Evolutionary conservation across 2,113 vertebrate species (phyloP).

Genomic region (Hippocampus guttulatus): DNA sequence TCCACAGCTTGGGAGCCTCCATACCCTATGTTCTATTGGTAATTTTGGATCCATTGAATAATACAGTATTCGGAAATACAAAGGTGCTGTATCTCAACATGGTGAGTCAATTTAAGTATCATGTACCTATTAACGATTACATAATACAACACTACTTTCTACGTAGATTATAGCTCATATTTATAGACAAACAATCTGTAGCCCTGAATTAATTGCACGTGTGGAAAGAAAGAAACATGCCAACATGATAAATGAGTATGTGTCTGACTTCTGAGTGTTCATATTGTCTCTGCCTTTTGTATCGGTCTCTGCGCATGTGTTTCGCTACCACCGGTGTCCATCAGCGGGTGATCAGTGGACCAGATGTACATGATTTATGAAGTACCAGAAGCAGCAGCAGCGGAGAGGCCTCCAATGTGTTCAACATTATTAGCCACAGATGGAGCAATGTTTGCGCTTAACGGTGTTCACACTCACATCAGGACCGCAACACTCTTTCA

Average conservation of each 20-base stretch:
- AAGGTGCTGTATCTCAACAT: background rate
- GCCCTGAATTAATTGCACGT: background rate
- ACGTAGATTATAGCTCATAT: background rate
- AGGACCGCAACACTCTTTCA: slow-evolving; percentile 32
- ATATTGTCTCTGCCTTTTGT: slow-evolving; percentile 8
- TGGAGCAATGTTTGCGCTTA: slow-evolving; percentile 35
- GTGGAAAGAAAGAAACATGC: slow-evolving; percentile 13
- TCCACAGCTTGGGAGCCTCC: too few species aligned
- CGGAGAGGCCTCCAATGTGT: slow-evolving; percentile 44
- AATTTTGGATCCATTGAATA: too few species aligned
- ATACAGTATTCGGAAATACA: too few species aligned
- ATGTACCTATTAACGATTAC: too few species aligned
- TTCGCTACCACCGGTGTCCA: slow-evolving; percentile 38
- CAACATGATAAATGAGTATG: slow-evolving; percentile 39
- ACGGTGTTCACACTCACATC: slow-evolving; percentile 20
- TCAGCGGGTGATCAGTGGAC: slow-evolving; percentile 31
- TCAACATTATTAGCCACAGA: slow-evolving; percentile 60
- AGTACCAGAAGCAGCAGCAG: slow-evolving; percentile 44
- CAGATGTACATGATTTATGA: slow-evolving; percentile 65
- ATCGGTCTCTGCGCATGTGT: slow-evolving; percentile 18
- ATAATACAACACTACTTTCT: background rate
- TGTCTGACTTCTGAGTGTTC: slow-evolving; percentile 16
- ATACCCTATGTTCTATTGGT: too few species aligned
- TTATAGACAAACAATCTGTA: background rate
- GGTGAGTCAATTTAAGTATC: too few species aligned